Base-by-base conservation (phyloP, 1,140 invertebrate species). In the Theocolax elegans region DNA sequence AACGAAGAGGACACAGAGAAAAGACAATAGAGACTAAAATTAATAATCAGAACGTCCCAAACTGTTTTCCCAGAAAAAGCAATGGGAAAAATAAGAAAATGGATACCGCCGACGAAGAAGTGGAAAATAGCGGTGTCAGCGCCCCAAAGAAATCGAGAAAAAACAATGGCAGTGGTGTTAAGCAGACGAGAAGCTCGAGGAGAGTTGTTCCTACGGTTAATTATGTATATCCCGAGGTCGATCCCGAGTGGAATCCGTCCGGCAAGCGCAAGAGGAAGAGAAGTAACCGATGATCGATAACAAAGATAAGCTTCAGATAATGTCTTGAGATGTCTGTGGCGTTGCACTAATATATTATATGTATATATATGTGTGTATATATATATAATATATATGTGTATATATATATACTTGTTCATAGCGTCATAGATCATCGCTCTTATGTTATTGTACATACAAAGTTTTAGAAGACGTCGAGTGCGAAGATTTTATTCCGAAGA, bases 131-230 rank as follows among this genome's bases (percentile, higher is more conserved):
- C 17, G 21, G 13, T 35, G 53, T n/a, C n/a, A 56, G 51, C 27
- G 29, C 19, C 3, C 19, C 31, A 6, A 66, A 65, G 38, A 66
- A 60, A 42, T 29, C 53, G 13, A 56, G 19, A 40, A 60, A 42
- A 38, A 40, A 38, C n/a, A 63, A 49, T 4, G 27, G 13, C 9
- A 1, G 13, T 58, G 71, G 7, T 65, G 78, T 65, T 35, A 68
- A 46, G 19, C 58, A 71, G 60, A 71, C 67, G 1, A 77, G 82
- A 72, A 80, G 77, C 67, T 84, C 84, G 29, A 79, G 79, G 44
- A 77, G 83, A 74, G 80, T 81, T 67, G 72, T 81, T 64, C 81
- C 83, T 60, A 82, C 79, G 70, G 78, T 85, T 35, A 82, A 80
- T 77, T 84, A 85, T 74, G 77, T 72, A 58, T 83, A 82, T 66